These are phyloP conservation scores for Phylloscopus collybita DNA, from an alignment of 2,797 vertebrate genomes.

Conservation along the genomic window DNA sequence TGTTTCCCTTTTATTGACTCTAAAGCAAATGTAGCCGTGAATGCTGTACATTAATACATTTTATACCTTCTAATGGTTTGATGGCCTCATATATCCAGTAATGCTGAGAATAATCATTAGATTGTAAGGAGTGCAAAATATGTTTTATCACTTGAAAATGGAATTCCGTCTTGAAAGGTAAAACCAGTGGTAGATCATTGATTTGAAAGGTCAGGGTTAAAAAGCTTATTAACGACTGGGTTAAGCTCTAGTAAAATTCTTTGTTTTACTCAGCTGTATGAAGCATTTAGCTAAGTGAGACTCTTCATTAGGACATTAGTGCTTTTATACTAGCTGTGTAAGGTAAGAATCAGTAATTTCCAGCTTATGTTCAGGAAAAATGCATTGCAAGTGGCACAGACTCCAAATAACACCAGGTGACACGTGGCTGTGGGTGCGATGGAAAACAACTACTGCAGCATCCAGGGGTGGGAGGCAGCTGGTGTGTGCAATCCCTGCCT, in stretches of 20 bases:
- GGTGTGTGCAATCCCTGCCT: background rate
- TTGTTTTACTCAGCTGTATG: slow-evolving; percentile 72
- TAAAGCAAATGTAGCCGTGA: slow-evolving; percentile 75
- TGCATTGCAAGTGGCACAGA: background rate
- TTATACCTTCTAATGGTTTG: slow-evolving; percentile 76
- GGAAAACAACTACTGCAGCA: background rate
- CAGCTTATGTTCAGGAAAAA: slow-evolving; percentile 48
- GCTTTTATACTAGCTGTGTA: slow-evolving; percentile 53
- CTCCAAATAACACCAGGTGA: background rate
- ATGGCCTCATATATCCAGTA: slow-evolving; percentile 73
- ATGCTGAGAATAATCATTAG: slow-evolving; percentile 71
- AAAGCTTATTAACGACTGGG: slow-evolving; percentile 75
- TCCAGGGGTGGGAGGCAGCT: background rate
- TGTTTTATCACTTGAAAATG: slow-evolving; percentile 76
- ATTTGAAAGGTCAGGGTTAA: slow-evolving; percentile 79
- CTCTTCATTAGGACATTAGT: slow-evolving; percentile 59
- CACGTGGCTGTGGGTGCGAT: rapidly evolving
- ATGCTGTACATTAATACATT: slow-evolving; percentile 74
- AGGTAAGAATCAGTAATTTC: slow-evolving; percentile 54
- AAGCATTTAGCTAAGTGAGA: slow-evolving; percentile 73
- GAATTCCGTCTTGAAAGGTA: slow-evolving; percentile 77
- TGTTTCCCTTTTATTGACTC: slow-evolving; percentile 80
- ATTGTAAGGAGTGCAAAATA: slow-evolving; percentile 75
- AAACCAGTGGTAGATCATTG: slow-evolving; percentile 75
- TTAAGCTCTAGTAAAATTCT: slow-evolving; percentile 73